Percentiles rank a stretch among this genome's conserved stretches.
phyloP scores from a whole-genome alignment of 1,140 invertebrate genomes.

The Temnothorax nylanderi region DNA sequence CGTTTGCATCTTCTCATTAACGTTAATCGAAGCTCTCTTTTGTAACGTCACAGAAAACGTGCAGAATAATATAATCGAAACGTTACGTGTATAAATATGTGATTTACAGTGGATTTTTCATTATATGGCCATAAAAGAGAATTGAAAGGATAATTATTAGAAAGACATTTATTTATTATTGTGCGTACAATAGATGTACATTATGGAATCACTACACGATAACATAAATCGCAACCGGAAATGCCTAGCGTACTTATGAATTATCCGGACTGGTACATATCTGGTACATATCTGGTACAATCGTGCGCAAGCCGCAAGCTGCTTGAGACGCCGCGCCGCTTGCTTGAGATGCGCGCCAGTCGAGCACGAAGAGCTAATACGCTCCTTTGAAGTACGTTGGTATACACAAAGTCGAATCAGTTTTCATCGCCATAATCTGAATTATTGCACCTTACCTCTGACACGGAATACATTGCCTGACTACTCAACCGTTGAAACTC shows the following conservation, averaged over 20 bases:
- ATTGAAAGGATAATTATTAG: neutral
- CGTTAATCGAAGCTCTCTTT: constrained; percentile 16
- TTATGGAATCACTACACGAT: neutral
- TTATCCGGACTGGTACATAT: constrained; percentile 16
- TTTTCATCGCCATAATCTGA: constrained; percentile 64
- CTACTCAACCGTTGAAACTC: constrained; percentile 62
- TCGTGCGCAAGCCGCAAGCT: neutral
- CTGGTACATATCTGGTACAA: neutral
- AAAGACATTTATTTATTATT: neutral
- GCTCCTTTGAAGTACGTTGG: constrained; percentile 26
- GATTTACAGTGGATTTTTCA: neutral
- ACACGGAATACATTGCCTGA: constrained; percentile 56
- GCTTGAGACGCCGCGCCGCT: neutral
- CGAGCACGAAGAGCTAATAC: constrained; percentile 20
- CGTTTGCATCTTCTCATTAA: constrained; percentile 12
- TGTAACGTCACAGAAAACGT: neutral
- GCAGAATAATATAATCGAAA: neutral
- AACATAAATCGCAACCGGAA: neutral
- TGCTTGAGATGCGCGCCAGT: constrained; percentile 10
- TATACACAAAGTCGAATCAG: constrained; percentile 48
- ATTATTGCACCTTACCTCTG: constrained; percentile 67
- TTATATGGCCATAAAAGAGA: neutral
- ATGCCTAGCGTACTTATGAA: constrained; percentile 12
- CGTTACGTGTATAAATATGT: neutral
- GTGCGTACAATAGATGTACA: neutral